Conservation (phyloP, 2,888 invertebrate genomes). For the Noctua fimbriata region DNA sequence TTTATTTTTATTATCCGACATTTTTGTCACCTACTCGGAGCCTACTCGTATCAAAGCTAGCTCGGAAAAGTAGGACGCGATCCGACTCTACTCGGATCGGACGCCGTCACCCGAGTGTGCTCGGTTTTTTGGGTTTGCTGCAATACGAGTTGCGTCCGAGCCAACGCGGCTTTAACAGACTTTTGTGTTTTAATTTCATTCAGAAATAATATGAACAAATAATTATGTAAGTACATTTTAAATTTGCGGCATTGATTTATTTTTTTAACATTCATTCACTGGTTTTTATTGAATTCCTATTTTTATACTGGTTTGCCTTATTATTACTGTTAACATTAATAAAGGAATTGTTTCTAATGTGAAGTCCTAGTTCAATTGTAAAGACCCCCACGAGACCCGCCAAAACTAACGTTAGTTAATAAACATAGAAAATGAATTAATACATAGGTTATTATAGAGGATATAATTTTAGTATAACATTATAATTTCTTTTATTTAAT, state of each 20-base stretch:
- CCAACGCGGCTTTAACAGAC: conserved; percentile 3
- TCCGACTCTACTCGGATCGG: too few species aligned
- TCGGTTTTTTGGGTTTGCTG: too few species aligned
- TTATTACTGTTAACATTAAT: conserved; percentile 41
- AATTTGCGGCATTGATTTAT: conserved; percentile 45
- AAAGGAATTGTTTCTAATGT: conserved; percentile 56
- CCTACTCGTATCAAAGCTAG: too few species aligned
- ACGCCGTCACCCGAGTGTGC: too few species aligned
- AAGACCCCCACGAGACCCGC: conserved; percentile 63
- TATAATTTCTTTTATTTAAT: conserved; percentile 58
- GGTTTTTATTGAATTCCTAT: conserved; percentile 29
- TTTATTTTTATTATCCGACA: too few species aligned
- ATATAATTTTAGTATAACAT: conserved; percentile 62
- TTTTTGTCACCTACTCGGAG: too few species aligned
- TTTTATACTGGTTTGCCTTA: conserved; percentile 36
- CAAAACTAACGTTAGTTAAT: conserved; percentile 69
- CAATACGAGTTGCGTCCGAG: too few species aligned
- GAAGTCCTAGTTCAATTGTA: conserved; percentile 62
- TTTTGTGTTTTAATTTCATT: conserved; percentile 57
- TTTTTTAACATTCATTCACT: conserved; percentile 33
- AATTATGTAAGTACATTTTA: conserved; percentile 63
- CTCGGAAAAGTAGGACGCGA: too few species aligned
- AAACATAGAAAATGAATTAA: conserved; percentile 68
- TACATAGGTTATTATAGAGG: conserved; percentile 59
- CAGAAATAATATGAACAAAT: conserved; percentile 65